Percentiles rank a stretch among this genome's conserved stretches.
phyloP scores from a whole-genome alignment of 2,888 invertebrate genomes.

The Nemotelus nigrinus region DNA sequence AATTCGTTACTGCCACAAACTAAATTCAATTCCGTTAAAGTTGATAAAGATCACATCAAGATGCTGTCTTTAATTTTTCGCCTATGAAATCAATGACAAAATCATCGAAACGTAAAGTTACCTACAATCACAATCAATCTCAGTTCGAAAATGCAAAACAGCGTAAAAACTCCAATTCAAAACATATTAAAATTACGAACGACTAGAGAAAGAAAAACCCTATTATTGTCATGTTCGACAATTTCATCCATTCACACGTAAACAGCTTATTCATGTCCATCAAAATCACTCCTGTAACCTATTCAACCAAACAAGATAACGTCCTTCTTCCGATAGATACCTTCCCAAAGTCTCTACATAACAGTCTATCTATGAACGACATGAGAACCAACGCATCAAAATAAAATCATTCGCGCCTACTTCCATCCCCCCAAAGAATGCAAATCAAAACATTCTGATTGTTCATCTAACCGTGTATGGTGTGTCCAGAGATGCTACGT shows the following conservation, averaged over 20 bases:
- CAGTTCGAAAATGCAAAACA: constrained; percentile 33
- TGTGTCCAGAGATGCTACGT: constrained; percentile 21
- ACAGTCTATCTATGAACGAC: background rate
- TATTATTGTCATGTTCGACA: constrained; percentile 13
- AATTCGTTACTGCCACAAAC: too few species aligned
- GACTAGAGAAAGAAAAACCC: constrained; percentile 11
- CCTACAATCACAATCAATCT: background rate
- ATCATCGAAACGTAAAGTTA: constrained; percentile 34
- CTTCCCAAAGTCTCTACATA: background rate
- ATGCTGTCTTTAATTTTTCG: background rate
- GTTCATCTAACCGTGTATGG: constrained; percentile 46
- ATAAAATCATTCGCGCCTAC: constrained; percentile 2
- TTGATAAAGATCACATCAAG: constrained; percentile 28
- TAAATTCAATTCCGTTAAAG: constrained; percentile 19
- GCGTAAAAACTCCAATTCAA: constrained; percentile 45
- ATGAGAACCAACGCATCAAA: background rate
- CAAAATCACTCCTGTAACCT: constrained; percentile 43
- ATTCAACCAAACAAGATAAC: constrained; percentile 49
- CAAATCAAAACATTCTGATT: constrained; percentile 49
- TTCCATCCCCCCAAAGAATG: constrained; percentile 28
- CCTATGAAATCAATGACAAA: constrained; percentile 26
- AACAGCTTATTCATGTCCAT: constrained; percentile 44
- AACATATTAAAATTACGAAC: constrained; percentile 10
- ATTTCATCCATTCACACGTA: constrained; percentile 11
- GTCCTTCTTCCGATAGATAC: constrained; percentile 1